Conservation (phyloP, 2,888 invertebrate species). For the Cephonodes hylas region DNA sequence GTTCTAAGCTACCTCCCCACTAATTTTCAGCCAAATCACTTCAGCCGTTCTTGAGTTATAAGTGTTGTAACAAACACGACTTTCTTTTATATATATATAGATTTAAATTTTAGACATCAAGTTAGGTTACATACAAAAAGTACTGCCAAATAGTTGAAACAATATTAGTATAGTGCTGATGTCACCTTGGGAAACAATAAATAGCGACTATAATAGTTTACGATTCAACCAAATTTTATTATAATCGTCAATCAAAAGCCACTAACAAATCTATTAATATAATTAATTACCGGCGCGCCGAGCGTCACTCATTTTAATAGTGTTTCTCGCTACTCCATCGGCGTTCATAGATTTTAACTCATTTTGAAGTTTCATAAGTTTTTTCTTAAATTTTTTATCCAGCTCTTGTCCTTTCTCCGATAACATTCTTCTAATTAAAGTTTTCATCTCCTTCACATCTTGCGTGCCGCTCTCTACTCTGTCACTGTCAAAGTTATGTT, state of each 20-base stretch:
- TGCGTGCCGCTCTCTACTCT: conserved; percentile 21
- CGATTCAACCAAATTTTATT: conserved; percentile 1
- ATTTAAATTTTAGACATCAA: no score
- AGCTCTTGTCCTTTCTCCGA: conserved; percentile 37
- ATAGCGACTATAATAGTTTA: not conserved
- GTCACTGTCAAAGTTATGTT: conserved; percentile 14
- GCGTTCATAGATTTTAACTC: conserved; percentile 40
- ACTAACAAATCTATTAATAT: not conserved
- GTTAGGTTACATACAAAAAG: no score
- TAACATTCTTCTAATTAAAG: conserved; percentile 52
- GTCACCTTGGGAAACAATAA: not conserved
- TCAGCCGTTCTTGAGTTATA: no score
- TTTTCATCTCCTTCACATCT: conserved; percentile 46
- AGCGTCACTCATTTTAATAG: conserved; percentile 21
- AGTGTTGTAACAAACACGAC: no score
- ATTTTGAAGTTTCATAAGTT: conserved; percentile 41
- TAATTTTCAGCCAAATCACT: no score
- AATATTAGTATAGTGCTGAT: not conserved
- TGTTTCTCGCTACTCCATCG: conserved; percentile 34
- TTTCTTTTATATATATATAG: no score
- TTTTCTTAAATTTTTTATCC: conserved; percentile 45
- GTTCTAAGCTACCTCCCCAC: no score
- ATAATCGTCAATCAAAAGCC: not conserved
- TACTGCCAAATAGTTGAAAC: no score
- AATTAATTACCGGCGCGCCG: conserved; percentile 18